These are phyloP conservation scores for Lepus americanus DNA, from an alignment of 2,113 vertebrate species.

Conservation along the genomic window DNA sequence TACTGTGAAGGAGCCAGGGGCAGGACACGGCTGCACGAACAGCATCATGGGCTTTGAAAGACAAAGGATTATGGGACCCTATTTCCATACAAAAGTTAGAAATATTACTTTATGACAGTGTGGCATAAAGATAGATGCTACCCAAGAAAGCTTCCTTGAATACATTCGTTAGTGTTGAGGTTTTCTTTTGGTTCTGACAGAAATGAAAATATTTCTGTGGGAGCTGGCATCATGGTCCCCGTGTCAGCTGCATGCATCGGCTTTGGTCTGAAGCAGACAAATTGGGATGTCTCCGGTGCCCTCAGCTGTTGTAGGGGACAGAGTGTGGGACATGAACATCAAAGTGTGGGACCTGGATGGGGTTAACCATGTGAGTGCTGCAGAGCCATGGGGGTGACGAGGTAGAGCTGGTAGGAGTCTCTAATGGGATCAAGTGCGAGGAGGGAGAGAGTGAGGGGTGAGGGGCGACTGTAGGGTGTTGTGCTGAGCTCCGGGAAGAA, in stretches of 20 bases:
- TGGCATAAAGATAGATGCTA: too few species aligned
- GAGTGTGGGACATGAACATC: too few species aligned
- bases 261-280: neutral
- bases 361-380: neutral
- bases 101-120: too few species aligned
- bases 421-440: neutral
- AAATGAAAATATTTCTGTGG: neutral
- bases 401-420: neutral
- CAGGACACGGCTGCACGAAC: too few species aligned
- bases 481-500: neutral
- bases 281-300: neutral
- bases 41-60: too few species aligned
- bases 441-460: neutral
- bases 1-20: too few species aligned
- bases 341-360: neutral
- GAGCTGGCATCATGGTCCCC: neutral
- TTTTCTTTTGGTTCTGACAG: neutral
- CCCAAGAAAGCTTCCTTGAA: neutral
- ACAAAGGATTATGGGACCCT: too few species aligned
- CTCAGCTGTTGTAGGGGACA: neutral
- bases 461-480: neutral
- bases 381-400: neutral
- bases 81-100: too few species aligned
- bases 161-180: neutral
- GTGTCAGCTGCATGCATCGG: neutral